phyloP scores from a whole-genome alignment of 2,113 vertebrate genomes.

The Coptodon rendalli region DNA sequence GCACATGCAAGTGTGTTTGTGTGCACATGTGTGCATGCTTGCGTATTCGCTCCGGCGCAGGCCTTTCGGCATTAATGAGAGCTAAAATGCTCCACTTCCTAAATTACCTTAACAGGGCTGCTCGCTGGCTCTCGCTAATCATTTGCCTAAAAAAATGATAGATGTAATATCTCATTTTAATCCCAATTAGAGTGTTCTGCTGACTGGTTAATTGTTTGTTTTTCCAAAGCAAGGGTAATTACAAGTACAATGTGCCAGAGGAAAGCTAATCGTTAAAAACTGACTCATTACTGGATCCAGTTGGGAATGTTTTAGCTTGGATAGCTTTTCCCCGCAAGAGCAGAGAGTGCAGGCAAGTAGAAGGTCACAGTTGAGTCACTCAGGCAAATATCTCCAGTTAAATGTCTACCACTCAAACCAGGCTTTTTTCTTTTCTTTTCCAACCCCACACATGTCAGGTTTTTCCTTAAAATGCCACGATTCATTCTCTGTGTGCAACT shows the following conservation, averaged over 20 bases:
- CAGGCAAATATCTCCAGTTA: not conserved
- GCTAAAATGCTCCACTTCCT: slow-evolving; percentile 31
- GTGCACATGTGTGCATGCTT: not conserved
- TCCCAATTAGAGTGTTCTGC: slow-evolving; percentile 67
- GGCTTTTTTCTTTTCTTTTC: not conserved
- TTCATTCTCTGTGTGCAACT: not conserved
- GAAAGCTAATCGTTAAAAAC: slow-evolving; percentile 61
- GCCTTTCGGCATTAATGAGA: slow-evolving; percentile 36
- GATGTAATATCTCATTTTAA: slow-evolving; percentile 67
- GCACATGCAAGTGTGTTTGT: not conserved
- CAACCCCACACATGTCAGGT: not conserved
- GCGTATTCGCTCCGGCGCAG: not conserved
- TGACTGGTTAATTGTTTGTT: slow-evolving; percentile 75
- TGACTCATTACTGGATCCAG: slow-evolving; percentile 59
- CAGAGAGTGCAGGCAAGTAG: not conserved
- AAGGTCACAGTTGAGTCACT: slow-evolving; percentile 51
- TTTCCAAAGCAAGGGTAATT: slow-evolving; percentile 66
- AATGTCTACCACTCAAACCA: slow-evolving; percentile 1
- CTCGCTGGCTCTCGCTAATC: slow-evolving; percentile 46
- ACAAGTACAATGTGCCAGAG: slow-evolving; percentile 61
- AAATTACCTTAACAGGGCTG: slow-evolving; percentile 49
- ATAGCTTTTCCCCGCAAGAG: slow-evolving; percentile 13
- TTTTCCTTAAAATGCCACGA: not conserved
- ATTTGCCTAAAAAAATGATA: slow-evolving; percentile 60
- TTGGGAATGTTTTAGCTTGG: slow-evolving; percentile 49